Evolutionary conservation across 2,797 vertebrate species (phyloP), one percentile per base, ranked within the genome.

Genomic region (Anableps anableps): DNA sequence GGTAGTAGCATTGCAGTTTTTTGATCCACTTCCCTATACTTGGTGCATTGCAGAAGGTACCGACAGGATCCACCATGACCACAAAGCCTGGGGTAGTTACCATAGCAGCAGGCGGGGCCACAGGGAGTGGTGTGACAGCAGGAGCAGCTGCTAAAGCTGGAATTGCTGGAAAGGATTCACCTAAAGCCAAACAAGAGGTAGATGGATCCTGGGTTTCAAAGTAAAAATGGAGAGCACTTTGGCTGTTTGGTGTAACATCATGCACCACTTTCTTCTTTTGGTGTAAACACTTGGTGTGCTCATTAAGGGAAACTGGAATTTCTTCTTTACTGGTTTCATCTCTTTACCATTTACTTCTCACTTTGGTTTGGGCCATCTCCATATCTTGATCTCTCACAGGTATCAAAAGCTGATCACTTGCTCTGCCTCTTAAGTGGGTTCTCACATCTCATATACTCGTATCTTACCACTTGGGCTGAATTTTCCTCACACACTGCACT

Each of bases 31-130:
- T 85, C 77, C 85, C 70, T 68, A 84, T 50, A 89, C 86, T 48
- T 79, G 89, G 31, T 93, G 85, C 91, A 0, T 95, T 95, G 78
- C 95, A 96, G 95, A 95, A 92, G 82, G 85, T 86, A 79, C 72
- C 93, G 21, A 83, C 89, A 13, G 88, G 82, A 84, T 87, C 93
- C 0, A 29, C 85, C 80, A 92, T 94, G 91, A 89, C 93, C 79
- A 75, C 91, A 51, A 90, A 89, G 83, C 80, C 91, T 70, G 88
- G 53, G 47, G 81, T 21, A 51, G 82, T 81, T 74, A 51, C 85
- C 74, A 82, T 77, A 10, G 43, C 86, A 76, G 83, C 86, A 77
- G 84, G 88, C 29, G 77, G 79, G 53, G 84, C 83, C 60, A n/a
- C 83, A 29, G 85, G 60, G 78, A 77, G 89, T 81, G 83, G 81